Evolutionary conservation across 2,797 vertebrate genomes (phyloP).

Genomic region (Chrysocyon brachyurus): DNA sequence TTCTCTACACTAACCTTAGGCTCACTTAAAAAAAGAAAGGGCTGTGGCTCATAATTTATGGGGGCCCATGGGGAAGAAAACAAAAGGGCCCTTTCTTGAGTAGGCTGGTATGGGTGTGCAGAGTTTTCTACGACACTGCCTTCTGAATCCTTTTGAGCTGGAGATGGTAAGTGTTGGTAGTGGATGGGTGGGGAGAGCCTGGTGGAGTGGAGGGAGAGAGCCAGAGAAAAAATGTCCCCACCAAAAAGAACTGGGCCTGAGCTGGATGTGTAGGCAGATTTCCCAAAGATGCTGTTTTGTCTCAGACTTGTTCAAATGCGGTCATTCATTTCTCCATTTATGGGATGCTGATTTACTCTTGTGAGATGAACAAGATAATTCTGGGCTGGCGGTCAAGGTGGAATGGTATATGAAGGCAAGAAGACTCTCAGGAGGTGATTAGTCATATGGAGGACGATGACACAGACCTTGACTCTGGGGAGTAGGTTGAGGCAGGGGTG

Average conservation of each 20-base stretch:
- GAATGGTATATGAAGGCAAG: not conserved
- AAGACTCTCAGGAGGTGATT: not conserved
- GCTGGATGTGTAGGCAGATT: not conserved
- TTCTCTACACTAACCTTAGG: not conserved
- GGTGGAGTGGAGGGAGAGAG: not conserved
- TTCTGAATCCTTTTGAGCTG: not conserved
- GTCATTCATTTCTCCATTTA: not conserved
- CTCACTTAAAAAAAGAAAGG: not conserved
- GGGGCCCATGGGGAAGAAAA: not conserved
- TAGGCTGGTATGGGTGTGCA: not conserved
- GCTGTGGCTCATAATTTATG: slow-evolving; percentile 35
- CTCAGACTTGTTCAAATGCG: not conserved
- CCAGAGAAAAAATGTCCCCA: not conserved
- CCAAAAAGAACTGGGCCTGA: not conserved
- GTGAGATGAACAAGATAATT: not conserved
- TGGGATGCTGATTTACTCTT: not conserved
- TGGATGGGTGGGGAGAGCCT: not conserved
- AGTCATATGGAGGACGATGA: not conserved
- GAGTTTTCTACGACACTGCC: not conserved
- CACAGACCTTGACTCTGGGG: not conserved
- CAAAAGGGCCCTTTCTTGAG: slow-evolving; percentile 51
- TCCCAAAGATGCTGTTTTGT: not conserved
- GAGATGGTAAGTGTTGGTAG: not conserved
- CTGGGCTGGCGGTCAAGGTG: not conserved
- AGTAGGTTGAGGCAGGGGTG: not conserved